Conservation (phyloP, 2,888 invertebrate genomes). For the Anagyrus pseudococci region DNA sequence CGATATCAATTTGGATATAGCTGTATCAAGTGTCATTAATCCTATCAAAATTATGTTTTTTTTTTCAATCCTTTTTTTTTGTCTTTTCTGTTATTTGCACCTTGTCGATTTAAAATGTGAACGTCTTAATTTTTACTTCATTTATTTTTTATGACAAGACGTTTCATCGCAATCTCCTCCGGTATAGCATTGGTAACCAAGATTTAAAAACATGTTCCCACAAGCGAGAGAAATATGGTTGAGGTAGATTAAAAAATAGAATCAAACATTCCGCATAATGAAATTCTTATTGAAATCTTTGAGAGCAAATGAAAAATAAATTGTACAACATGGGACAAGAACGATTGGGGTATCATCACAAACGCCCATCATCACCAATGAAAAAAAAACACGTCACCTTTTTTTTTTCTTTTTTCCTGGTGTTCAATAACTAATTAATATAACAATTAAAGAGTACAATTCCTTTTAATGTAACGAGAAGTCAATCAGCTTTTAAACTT, state of each 20-base stretch:
- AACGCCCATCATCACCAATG: slow-evolving; percentile 15
- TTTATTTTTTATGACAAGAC: too few species aligned
- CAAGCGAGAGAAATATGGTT: slow-evolving; percentile 28
- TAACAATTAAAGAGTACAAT: slow-evolving; percentile 37
- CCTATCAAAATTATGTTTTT: too few species aligned
- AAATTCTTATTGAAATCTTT: slow-evolving; percentile 13
- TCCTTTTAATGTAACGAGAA: slow-evolving; percentile 33
- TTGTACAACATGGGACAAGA: slow-evolving; percentile 24
- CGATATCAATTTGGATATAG: too few species aligned
- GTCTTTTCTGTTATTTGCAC: too few species aligned
- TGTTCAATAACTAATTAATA: slow-evolving; percentile 28
- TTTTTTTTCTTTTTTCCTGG: too few species aligned
- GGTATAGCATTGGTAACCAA: too few species aligned
- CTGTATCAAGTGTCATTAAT: too few species aligned
- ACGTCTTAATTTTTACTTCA: too few species aligned
- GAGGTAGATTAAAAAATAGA: slow-evolving; percentile 35
- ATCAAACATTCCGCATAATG: too few species aligned
- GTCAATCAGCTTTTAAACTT: slow-evolving; percentile 34
- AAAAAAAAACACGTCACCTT: slow-evolving; percentile 15
- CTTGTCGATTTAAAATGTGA: too few species aligned
- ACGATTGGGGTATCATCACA: slow-evolving; percentile 19
- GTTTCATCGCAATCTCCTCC: too few species aligned
- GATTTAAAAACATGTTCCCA: slow-evolving; percentile 29
- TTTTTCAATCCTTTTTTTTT: too few species aligned
- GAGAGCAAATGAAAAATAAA: slow-evolving; percentile 19